These are phyloP conservation scores for Callopanchax toddi DNA, from an alignment of 2,113 vertebrate genomes.

Conservation along the genomic window DNA sequence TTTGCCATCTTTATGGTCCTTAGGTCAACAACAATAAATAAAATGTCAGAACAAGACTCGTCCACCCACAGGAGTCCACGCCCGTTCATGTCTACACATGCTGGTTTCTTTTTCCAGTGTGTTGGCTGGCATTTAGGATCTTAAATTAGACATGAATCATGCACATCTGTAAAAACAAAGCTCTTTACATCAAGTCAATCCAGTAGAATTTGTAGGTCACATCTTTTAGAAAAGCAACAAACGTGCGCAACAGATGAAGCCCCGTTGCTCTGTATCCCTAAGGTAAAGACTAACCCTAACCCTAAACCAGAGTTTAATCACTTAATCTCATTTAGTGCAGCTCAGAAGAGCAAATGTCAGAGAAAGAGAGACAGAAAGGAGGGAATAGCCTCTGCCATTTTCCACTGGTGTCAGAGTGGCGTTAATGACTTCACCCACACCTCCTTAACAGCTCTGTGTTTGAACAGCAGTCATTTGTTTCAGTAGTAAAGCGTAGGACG, in stretches of 20 bases:
- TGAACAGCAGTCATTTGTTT: constrained; percentile 34
- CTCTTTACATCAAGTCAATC: not conserved
- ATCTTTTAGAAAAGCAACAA: not conserved
- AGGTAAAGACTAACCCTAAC: not conserved
- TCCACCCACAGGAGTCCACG: not conserved
- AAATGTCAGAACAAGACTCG: not conserved
- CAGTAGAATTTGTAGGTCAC: not conserved
- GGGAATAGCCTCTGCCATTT: constrained; percentile 17
- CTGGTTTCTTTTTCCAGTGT: not conserved
- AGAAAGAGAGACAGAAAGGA: constrained; percentile 5
- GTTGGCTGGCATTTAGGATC: not conserved
- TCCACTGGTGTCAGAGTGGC: constrained; percentile 13
- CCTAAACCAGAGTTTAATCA: constrained; percentile 16
- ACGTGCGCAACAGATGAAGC: not conserved
- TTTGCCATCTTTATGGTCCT: not conserved
- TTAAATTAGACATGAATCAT: constrained; percentile 14
- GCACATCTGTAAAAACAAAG: constrained; percentile 8
- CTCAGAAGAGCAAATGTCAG: constrained; percentile 9
- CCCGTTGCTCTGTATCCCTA: too few species aligned
- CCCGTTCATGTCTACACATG: constrained; percentile 19
- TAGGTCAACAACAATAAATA: not conserved
- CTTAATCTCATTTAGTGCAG: constrained; percentile 19
- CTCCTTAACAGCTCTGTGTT: constrained; percentile 29
- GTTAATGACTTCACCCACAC: constrained; percentile 43
- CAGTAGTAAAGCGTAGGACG: constrained; percentile 25